These are phyloP conservation scores for Leptodirus hochenwartii DNA, from an alignment of 2,888 invertebrate genomes.

Conservation along the genomic window DNA sequence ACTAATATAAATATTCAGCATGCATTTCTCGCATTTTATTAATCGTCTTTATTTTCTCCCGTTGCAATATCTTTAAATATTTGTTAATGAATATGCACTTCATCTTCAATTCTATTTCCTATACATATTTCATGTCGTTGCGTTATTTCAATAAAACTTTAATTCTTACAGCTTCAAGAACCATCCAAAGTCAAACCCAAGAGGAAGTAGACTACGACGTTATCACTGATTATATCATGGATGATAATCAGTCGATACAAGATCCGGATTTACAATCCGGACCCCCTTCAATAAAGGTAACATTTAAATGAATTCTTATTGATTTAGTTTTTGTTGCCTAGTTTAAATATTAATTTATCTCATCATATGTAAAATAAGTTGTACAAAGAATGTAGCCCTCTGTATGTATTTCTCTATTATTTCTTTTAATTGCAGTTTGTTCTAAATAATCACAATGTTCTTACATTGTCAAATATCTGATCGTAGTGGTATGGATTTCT, in stretches of 20 bases:
- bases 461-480: too few species aligned
- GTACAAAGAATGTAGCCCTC: too few species aligned
- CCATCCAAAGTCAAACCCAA: slow-evolving; percentile 32
- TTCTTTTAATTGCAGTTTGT: not conserved
- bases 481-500: too few species aligned
- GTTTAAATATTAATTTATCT: slow-evolving; percentile 5
- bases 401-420: too few species aligned
- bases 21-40: too few species aligned
- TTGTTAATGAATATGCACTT: too few species aligned
- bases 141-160: too few species aligned
- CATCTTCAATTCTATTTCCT: too few species aligned
- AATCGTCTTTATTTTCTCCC: too few species aligned
- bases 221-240: slow-evolving; percentile 52
- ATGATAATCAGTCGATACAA: slow-evolving; percentile 65
- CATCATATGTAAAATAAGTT: slow-evolving; percentile 5
- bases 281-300: slow-evolving; percentile 72
- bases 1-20: too few species aligned
- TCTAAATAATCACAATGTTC: not conserved
- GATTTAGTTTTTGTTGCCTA: slow-evolving; percentile 2
- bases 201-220: slow-evolving; percentile 79
- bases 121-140: too few species aligned
- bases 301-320: slow-evolving; percentile 1
- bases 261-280: slow-evolving; percentile 63
- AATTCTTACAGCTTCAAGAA: slow-evolving; percentile 19
- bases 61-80: too few species aligned